Evolutionary conservation across 2,888 invertebrate genomes (phyloP).

Genomic region (Ichneumoninae sp.): DNA sequence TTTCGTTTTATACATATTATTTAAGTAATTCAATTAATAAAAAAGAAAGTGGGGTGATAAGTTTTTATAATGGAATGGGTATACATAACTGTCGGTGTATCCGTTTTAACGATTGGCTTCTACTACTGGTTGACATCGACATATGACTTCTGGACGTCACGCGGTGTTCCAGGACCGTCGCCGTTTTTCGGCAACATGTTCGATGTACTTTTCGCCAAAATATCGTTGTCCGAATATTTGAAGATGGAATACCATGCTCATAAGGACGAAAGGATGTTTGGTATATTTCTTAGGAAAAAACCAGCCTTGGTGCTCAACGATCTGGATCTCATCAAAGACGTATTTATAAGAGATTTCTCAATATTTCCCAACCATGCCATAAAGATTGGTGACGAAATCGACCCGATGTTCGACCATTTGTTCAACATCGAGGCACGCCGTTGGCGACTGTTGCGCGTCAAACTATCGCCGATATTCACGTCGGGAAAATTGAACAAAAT

Average conservation of each 20-base stretch:
- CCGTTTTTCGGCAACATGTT: conserved; percentile 82
- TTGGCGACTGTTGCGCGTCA: conserved; percentile 84
- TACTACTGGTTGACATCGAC: conserved; percentile 72
- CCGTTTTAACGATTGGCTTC: background rate
- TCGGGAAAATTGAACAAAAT: conserved; percentile 73
- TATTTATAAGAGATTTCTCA: conserved; percentile 72
- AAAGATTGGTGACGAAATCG: conserved; percentile 62
- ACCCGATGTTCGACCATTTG: conserved; percentile 80
- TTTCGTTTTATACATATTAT: too few relatives aligned
- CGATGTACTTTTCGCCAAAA: conserved; percentile 21
- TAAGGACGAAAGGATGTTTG: conserved; percentile 67
- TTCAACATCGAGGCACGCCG: conserved; percentile 79
- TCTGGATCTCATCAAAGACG: conserved; percentile 71
- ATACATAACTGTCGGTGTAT: background rate
- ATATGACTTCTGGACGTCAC: conserved; percentile 78
- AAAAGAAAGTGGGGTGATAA: too few relatives aligned
- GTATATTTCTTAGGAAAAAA: conserved; percentile 65
- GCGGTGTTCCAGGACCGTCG: conserved; percentile 79
- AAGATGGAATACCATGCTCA: conserved; percentile 68
- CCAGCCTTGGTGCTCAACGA: conserved; percentile 72
- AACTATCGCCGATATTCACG: conserved; percentile 84
- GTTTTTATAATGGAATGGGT: background rate
- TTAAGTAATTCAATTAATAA: too few relatives aligned
- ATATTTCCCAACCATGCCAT: conserved; percentile 70
- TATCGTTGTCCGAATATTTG: conserved; percentile 17